Base-by-base conservation (phyloP, 2,888 invertebrate species). In the Drosophila neoperkinsi region DNA sequence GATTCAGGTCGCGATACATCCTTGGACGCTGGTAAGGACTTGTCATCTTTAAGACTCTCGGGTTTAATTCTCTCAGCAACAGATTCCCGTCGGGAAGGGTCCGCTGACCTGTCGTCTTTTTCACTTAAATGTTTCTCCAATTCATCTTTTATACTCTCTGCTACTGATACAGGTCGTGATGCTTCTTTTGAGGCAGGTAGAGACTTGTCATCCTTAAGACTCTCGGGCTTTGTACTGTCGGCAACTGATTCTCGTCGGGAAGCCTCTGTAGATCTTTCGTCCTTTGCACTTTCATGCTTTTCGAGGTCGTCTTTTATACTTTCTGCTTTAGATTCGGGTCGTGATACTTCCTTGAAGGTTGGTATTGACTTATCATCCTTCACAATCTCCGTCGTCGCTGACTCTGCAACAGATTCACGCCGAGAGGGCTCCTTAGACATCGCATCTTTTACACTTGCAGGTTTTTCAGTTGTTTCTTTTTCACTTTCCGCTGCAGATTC, bases 261-360 rank as follows among this genome's bases (percentile, higher is more conserved):
- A 9, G 62, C 9, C 38, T 53, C 56, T 30, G 61, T 66, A 3
- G 74, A 74, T 25, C 56, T 64, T n/a, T 70, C 69, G 18, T 71
- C 68, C 51, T 55, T 21, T 21, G 52, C 21, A 25, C 63, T 73
- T 28, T 66, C 62, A 9, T 10, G 34, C 31, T 62, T 71, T 6
- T 73, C 64, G 18, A 59, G 55, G 10, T 63, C 49, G n/a, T 49
- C 50, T 13, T 41, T 41, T 4, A 33, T 18, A 50, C 71, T 74
- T 31, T 69, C 83, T 16, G 67, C 71, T 16, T 50, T 74, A 10
- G 79, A 81, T 46, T 49, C 33, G 9, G 64, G 55, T 11, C 77
- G 46, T 0, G 85, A 82, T 1, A 58, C 4, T 34, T 73, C 79
- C 36, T 79, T 78, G 10, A 55, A 43, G 5, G 10, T 33, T 18